phyloP scores from a whole-genome alignment of 2,113 vertebrate genomes.

The Rhombomys opimus region DNA sequence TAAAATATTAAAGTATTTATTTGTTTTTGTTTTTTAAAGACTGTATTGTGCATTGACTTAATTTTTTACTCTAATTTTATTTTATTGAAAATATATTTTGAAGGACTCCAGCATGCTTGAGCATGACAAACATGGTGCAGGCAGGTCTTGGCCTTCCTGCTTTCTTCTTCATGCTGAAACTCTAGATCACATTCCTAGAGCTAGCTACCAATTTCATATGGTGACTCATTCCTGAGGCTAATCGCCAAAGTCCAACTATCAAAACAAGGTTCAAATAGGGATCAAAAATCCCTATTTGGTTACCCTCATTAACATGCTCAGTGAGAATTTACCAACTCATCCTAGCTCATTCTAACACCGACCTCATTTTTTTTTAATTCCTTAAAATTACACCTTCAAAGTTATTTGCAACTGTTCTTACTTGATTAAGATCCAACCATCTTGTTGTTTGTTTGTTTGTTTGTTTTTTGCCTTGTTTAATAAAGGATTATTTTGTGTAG shows the following conservation, averaged over 20 bases:
- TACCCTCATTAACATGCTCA: not conserved
- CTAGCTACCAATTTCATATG: not conserved
- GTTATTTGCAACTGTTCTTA: not conserved
- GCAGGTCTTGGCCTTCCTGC: not conserved
- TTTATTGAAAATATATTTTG: not conserved
- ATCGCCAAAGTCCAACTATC: not conserved
- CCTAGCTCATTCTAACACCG: not conserved
- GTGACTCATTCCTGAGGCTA: not conserved
- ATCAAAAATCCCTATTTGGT: not conserved
- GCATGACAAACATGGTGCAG: not conserved
- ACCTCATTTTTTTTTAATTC: not conserved
- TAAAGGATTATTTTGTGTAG: not conserved
- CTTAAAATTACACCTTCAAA: not conserved
- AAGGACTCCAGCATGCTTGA: not conserved
- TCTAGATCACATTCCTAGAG: too few species aligned
- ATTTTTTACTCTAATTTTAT: not conserved
- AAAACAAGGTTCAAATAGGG: not conserved
- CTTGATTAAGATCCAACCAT: not conserved
- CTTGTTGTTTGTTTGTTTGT: not conserved
- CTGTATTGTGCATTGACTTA: not conserved
- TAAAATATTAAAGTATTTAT: not conserved
- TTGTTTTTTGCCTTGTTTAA: not conserved
- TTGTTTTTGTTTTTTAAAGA: not conserved
- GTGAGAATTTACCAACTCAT: not conserved
- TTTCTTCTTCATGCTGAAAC: too few species aligned